Base-by-base conservation (phyloP, 2,797 vertebrate genomes). In the Pterois miles region DNA sequence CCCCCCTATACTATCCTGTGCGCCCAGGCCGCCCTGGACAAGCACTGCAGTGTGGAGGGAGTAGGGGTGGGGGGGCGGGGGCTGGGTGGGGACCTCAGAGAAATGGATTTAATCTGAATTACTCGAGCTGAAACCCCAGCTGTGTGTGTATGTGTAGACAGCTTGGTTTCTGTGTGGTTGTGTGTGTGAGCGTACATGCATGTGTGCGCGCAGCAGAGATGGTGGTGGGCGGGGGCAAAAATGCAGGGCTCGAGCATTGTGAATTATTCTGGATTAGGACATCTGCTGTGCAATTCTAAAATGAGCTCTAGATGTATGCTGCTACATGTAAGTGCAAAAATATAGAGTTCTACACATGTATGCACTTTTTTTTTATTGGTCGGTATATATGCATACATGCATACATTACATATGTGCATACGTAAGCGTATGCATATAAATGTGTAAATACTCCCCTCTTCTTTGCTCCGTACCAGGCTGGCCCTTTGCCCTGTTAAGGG, bases 91-190 rank as follows among this genome's bases (percentile, higher is more conserved):
- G 92, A 93, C 95, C 93, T 93, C 94, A 91, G 91, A 95, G 94
- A 94, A 94, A 95, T 95, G 91, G 92, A 94, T 95, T 96, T 95
- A 95, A 95, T 95, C 94, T 94, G 93, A 95, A 94, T 93, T 94
- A 91, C 92, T 94, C 78, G 11, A 86, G 89, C 89, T 92, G 90
- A 93, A 95, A 92, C 93, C 89, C 87, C 94, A 95, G 94, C 94
- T 95, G 93, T 95, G 92, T 93, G 84, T 93, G 84, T 88, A 59
- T 68, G 83, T 86, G 89, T 83, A 62, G 82, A 87, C 79, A 83
- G 90, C 83, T 81, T 84, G 77, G 67, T 83, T 66, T 86, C 27
- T 78, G 77, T 72, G 71, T 79, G 72, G 58, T 73, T 75, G 74
- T 71, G 34, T 69, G 64, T 36, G 65, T 33, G 48, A 25, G 65